Base-by-base conservation (phyloP, 2,888 invertebrate genomes). In the Gastrophysa polygoni region DNA sequence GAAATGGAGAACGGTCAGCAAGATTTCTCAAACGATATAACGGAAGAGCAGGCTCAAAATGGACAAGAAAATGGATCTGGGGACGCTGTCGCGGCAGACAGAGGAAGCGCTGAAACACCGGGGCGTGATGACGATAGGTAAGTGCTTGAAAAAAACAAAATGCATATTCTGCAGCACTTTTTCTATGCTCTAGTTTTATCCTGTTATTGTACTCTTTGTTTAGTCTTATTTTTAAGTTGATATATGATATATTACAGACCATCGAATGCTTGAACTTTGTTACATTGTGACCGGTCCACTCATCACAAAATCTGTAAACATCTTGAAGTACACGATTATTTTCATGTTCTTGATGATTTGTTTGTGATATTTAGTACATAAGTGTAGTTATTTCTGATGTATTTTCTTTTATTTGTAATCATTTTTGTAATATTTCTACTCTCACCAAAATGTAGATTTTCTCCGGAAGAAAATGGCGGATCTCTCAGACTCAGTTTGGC, bases 91-190 rank as follows among this genome's bases (percentile, higher is more conserved):
- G 85, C 86, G 75, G 77, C 79, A 28, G 90, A 91, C 79, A 88
- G 89, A 82, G 89, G 89, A 73, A 88, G 88, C 82, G 89, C 89
- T 71, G 91, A 91, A 83, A 89, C 88, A 72, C 88, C 90, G 63
- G 89, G 89, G 78, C 89, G 91, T 79, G 91, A 91, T 84, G 92
- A 92, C 83, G 92, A 90, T 86, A 90, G 90, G 90, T 91, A 88
- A 80, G 82, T 38, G 47, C 20, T 28, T 10, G 6, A 18, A 32
- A 51, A 18, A 17, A 38, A 38, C n/a, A 50, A 16, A 11, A 20
- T 17, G 3, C 5, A 46, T 47, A 18, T 17, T 20, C 11, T 11
- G 5, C 18, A 1, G 1, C 18, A 20, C 1, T 47, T 47, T 47
- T 7, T 47, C n/a, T 18, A 6, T 6, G 10, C 21, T 47, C 18